Evolutionary conservation across 2,888 invertebrate species (phyloP).

Genomic region (Ophioninae sp.): DNA sequence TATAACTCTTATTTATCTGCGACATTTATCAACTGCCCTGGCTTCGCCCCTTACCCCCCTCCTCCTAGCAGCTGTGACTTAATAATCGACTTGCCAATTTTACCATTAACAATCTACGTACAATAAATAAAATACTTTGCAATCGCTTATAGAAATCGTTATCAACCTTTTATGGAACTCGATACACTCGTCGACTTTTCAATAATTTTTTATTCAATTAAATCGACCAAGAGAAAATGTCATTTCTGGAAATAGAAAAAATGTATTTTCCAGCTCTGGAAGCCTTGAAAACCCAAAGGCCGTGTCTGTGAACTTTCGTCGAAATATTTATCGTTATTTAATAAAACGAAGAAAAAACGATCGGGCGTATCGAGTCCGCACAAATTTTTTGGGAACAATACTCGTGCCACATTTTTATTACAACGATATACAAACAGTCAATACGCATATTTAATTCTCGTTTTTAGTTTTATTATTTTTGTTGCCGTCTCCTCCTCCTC

Average conservation of each 20-base stretch:
- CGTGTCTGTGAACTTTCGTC: neutral
- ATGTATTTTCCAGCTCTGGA: neutral
- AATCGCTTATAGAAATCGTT: slow-evolving; percentile 59
- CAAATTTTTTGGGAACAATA: slow-evolving; percentile 65
- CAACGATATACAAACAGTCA: slow-evolving; percentile 76
- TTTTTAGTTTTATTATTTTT: slow-evolving; percentile 36
- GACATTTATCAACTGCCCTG: slow-evolving; percentile 52
- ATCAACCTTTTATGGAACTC: slow-evolving; percentile 43
- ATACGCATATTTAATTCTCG: slow-evolving; percentile 59
- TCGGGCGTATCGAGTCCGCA: slow-evolving; percentile 52
- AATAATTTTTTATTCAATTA: neutral
- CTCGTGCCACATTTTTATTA: slow-evolving; percentile 69
- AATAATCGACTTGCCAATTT: slow-evolving; percentile 24
- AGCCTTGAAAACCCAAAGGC: neutral
- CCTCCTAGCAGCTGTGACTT: neutral
- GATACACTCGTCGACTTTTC: slow-evolving; percentile 36
- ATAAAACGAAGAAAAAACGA: slow-evolving; percentile 20
- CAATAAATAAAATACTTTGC: slow-evolving; percentile 66
- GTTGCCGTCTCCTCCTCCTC: slow-evolving; percentile 11
- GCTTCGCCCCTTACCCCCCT: neutral
- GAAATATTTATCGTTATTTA: neutral
- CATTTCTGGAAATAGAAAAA: too few relatives aligned
- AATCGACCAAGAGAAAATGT: neutral
- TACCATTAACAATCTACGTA: slow-evolving; percentile 51
- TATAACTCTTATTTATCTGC: slow-evolving; percentile 72